A percentile compares a stretch with the other conserved stretches of the same genome.
Evolutionary conservation across 2,113 vertebrate species (phyloP).

Genomic region (Coregonus clupeaformis): DNA sequence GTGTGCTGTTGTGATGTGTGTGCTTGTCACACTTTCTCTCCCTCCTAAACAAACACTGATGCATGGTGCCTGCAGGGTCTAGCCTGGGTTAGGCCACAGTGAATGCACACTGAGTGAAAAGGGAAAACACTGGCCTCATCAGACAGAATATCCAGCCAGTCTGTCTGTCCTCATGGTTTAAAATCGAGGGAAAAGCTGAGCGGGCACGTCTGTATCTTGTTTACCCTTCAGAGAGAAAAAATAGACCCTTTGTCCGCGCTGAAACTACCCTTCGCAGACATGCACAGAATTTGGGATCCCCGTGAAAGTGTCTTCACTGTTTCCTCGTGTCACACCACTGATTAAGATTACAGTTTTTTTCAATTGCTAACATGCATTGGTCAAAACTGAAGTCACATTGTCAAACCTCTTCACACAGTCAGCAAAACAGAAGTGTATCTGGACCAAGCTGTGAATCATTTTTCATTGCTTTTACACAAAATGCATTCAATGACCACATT

Average conservation of each 20-base stretch:
- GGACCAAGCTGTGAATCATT: no score
- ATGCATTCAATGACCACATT: no score
- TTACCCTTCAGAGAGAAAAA: slow-evolving; percentile 40
- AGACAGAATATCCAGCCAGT: slow-evolving; percentile 23
- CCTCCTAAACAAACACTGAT: background rate
- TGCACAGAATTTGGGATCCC: slow-evolving; percentile 48
- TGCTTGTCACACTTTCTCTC: background rate
- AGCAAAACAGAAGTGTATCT: no score
- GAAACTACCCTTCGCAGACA: slow-evolving; percentile 42
- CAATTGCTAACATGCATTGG: no score
- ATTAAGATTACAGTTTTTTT: no score
- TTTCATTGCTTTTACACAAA: no score
- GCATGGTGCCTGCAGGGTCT: background rate
- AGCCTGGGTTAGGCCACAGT: background rate
- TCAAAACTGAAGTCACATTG: no score
- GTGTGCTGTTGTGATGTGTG: no score
- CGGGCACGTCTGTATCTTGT: slow-evolving; percentile 54
- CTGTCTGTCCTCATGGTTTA: slow-evolving; percentile 13
- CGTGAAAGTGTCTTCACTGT: slow-evolving; percentile 46
- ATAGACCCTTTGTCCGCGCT: slow-evolving; percentile 40
- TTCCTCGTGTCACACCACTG: slow-evolving; percentile 39
- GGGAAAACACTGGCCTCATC: slow-evolving; percentile 11
- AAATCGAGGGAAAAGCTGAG: slow-evolving; percentile 25
- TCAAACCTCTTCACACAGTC: no score
- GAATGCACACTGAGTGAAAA: background rate